These are phyloP conservation scores for Plectrocnemia conspersa DNA, from an alignment of 1,140 invertebrate genomes.

Conservation along the genomic window DNA sequence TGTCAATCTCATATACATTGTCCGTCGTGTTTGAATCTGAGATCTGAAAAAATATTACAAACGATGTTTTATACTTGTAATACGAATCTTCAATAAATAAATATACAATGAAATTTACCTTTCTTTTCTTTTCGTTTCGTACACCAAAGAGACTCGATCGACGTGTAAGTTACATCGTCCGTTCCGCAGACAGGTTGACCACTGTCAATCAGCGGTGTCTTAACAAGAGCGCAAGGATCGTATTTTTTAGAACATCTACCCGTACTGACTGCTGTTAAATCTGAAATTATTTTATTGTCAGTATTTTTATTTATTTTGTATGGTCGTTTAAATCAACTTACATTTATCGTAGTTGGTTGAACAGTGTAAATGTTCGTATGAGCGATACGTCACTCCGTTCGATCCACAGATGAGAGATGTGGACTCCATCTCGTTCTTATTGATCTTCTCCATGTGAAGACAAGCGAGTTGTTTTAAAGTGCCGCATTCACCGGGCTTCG, in stretches of 20 bases:
- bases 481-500: conserved; percentile 36
- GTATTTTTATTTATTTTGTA: background rate
- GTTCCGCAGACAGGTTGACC: conserved; percentile 38
- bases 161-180: conserved; percentile 36
- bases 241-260: conserved; percentile 36
- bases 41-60: conserved; percentile 28
- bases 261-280: conserved; percentile 36
- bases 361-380: conserved; percentile 39
- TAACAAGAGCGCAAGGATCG: conserved; percentile 36
- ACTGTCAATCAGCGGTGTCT: conserved; percentile 29
- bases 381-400: conserved; percentile 39
- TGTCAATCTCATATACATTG: conserved; percentile 31
- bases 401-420: conserved; percentile 38
- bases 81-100: background rate
- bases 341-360: conserved; percentile 37
- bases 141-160: conserved; percentile 39
- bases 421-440: conserved; percentile 20
- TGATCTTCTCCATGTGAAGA: conserved; percentile 30
- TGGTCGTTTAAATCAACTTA: conserved; percentile 20
- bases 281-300: conserved; percentile 29
- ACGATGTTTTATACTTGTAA: background rate
- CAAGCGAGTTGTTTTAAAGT: conserved; percentile 36
- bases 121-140: conserved; percentile 28
- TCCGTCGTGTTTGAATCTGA: conserved; percentile 34
- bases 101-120: conserved; percentile 19